These are phyloP conservation scores for Antitype chi DNA, from an alignment of 2,888 invertebrate genomes.

Conservation along the genomic window DNA sequence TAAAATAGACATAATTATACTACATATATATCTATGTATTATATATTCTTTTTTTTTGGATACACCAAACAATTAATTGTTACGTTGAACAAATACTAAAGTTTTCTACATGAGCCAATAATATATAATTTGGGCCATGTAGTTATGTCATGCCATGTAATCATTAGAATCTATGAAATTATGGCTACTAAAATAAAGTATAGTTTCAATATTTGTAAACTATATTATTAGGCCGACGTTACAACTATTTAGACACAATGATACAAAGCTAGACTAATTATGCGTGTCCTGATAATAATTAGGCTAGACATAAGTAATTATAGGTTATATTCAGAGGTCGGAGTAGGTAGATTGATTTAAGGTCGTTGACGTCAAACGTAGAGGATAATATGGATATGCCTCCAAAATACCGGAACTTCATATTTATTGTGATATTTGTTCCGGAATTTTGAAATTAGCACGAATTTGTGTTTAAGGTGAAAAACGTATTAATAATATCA, in stretches of 20 bases:
- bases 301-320: neutral
- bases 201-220: neutral
- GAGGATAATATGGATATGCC: too few species aligned
- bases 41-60: neutral
- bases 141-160: too few species aligned
- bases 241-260: constrained; percentile 7
- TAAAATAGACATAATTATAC: too few species aligned
- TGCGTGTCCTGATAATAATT: neutral
- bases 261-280: neutral
- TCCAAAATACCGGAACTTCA: too few species aligned
- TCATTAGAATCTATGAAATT: constrained; percentile 13
- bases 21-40: too few species aligned
- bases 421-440: too few species aligned
- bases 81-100: neutral
- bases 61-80: constrained; percentile 4
- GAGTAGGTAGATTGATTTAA: too few species aligned
- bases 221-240: constrained; percentile 12
- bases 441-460: too few species aligned
- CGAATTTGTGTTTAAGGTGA: too few species aligned
- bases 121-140: constrained; percentile 10
- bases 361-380: too few species aligned
- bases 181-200: neutral
- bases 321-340: too few species aligned
- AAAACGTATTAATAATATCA: too few species aligned
- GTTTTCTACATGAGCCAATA: constrained; percentile 17